These are phyloP conservation scores for Lagenorhynchus albirostris DNA, from an alignment of 2,113 vertebrate species.

Conservation along the genomic window DNA sequence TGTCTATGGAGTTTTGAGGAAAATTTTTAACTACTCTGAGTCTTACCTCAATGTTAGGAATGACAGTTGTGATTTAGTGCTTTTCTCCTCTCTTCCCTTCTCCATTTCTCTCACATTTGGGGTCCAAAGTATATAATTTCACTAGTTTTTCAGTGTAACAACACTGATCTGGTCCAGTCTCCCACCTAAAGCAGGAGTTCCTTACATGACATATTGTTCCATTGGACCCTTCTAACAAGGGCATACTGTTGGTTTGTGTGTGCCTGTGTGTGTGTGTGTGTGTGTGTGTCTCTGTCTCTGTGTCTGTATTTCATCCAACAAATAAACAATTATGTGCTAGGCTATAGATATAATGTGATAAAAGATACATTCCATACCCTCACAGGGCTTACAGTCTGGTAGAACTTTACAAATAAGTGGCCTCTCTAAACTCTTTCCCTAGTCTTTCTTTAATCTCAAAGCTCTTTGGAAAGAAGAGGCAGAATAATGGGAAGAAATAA, in stretches of 20 bases:
- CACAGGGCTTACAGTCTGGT: background rate
- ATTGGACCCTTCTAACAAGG: background rate
- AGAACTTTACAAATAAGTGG: slow-evolving; percentile 32
- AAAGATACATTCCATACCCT: background rate
- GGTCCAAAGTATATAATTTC: background rate
- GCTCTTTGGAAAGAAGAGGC: slow-evolving; percentile 13
- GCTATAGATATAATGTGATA: background rate
- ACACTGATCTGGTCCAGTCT: background rate
- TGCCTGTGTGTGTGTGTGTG: background rate
- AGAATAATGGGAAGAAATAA: slow-evolving; percentile 11
- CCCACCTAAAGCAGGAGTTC: background rate
- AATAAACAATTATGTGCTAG: background rate
- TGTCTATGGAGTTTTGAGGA: background rate
- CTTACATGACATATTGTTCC: background rate
- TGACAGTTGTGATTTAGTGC: background rate
- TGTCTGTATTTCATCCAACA: background rate
- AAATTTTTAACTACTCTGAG: background rate
- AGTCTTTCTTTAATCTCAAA: background rate
- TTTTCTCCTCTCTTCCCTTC: background rate
- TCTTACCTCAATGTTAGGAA: background rate
- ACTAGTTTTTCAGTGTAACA: background rate
- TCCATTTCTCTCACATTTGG: background rate
- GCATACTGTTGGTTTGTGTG: background rate
- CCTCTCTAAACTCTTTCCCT: background rate
- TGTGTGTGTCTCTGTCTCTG: no score